Conservation (phyloP, 2,797 vertebrate genomes). For the Darevskia nairensis region DNA sequence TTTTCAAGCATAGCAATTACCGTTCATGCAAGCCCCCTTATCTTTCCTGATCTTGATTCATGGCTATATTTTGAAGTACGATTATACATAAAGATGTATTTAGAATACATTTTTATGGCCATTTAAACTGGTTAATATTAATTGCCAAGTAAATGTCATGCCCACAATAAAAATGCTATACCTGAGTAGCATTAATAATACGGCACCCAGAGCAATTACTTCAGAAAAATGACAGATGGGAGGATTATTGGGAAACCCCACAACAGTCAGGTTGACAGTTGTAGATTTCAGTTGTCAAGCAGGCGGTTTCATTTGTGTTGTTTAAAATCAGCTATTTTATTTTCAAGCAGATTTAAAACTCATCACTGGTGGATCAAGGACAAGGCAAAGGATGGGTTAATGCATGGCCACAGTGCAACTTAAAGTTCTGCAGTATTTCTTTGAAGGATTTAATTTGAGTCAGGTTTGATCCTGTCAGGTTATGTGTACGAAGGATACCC, state of each 20-base stretch:
- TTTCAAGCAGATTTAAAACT: background rate
- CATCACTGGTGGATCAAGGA: background rate
- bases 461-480: background rate
- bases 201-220: constrained; percentile 40
- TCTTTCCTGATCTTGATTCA: constrained; percentile 55
- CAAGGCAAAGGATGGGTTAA: background rate
- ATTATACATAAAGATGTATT: constrained; percentile 38
- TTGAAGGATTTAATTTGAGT: background rate
- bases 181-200: constrained; percentile 34
- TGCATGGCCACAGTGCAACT: background rate
- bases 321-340: background rate
- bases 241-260: constrained; percentile 50
- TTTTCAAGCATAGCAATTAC: constrained; percentile 69
- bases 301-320: background rate
- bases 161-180: constrained; percentile 43
- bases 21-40: constrained; percentile 51
- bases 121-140: constrained; percentile 61
- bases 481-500: too few species aligned
- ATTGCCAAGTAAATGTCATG: constrained; percentile 38
- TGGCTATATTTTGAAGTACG: constrained; percentile 18
- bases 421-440: background rate
- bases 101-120: constrained; percentile 32
- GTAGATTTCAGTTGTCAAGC: background rate
- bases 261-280: constrained; percentile 2
- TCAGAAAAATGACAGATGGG: constrained; percentile 51